Evolutionary conservation across 2,888 invertebrate genomes (phyloP), one percentile per base, ranked within the genome.

Genomic region (Chloromyia formosa): DNA sequence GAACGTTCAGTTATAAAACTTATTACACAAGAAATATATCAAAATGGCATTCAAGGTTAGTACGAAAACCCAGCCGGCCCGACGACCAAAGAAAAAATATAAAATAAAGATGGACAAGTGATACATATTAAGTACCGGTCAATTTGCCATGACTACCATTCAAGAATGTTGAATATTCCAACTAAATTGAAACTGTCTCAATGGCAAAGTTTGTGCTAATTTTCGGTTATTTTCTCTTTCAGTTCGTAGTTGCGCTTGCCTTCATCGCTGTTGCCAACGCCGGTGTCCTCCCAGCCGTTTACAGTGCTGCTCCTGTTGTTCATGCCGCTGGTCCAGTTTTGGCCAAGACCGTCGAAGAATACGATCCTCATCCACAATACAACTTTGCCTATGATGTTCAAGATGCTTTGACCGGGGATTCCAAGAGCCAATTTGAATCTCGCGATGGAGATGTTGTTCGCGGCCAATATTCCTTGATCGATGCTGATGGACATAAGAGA

Each of bases 361-460:
- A 79, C 69, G 80, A 80, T 77, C 79, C 78, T 49, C 78, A 80
- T 78, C 81, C 80, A 68, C 85, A 84, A 80, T 86, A 86, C 80
- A 81, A 81, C 62, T 86, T 81, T 80, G 82, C 82, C 1, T 86
- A 86, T 76, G 84, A 84, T 61, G 81, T 86, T 12, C 82, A 85
- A 79, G 86, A 86, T 74, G 79, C 80, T 75, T 78, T 84, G 20
- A 85, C 85, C 20, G 85, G 86, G 40, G 86, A 86, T 78, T 80
- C 79, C 66, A 85, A 85, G 77, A 83, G 80, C 20, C 89, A 89
- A 84, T 86, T 87, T 77, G 89, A 89, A 84, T 86, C 87, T 78
- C 88, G 89, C 78, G 82, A 84, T 77, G 89, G 89, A 27, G 88
- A 88, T 83, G 85, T 85, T 78, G 89, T 89, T 66, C 86, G 87